Evolutionary conservation across 2,888 invertebrate genomes (phyloP), one percentile per base, ranked within the genome.

Genomic region (Eledone cirrhosa): DNA sequence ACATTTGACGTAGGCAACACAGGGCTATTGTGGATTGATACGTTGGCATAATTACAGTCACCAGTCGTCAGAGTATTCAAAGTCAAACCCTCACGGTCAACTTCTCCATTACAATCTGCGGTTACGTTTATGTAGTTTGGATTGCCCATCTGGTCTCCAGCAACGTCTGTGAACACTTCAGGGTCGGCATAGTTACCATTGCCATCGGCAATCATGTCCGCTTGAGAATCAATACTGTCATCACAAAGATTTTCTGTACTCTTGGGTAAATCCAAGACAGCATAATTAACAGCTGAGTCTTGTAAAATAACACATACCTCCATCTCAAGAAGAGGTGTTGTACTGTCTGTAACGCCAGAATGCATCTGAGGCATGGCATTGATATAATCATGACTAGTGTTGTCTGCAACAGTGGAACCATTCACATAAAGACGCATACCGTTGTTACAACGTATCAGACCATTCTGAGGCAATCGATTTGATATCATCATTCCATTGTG

Each of bases 241-340:
- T 84, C 84, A 77, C 79, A 81, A 27, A 86, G 78, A 81, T 85
- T 86, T 63, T 87, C 87, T 3, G 82, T 84, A 77, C 86, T 86
- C 31, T 83, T 83, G n/a, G 88, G 85, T 86, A 96, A 93, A 89
- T 96, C 96, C 82, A 96, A 91, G 82, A 95, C 93, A 8, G 95
- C 95, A 91, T 96, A 96, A 90, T 95, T 96, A 0, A 95, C 85
- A 59, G 80, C 80, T 8, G 81, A 79, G 7, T 80, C 77, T 69
- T 78, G 77, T 24, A 59, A 27, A 14, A 41, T 80, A 79, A 65
- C 80, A 80, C 48, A 78, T 4, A 47, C 76, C 3, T 47, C 76
- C 11, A 48, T 29, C n/a, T 76, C 53, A 74, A 79, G 24, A 72
- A 63, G 29, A 48, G 67, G 19, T 78, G 82, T n/a, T 31, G 53